These are phyloP conservation scores for Anableps anableps DNA, from an alignment of 2,797 vertebrate genomes.

Conservation along the genomic window DNA sequence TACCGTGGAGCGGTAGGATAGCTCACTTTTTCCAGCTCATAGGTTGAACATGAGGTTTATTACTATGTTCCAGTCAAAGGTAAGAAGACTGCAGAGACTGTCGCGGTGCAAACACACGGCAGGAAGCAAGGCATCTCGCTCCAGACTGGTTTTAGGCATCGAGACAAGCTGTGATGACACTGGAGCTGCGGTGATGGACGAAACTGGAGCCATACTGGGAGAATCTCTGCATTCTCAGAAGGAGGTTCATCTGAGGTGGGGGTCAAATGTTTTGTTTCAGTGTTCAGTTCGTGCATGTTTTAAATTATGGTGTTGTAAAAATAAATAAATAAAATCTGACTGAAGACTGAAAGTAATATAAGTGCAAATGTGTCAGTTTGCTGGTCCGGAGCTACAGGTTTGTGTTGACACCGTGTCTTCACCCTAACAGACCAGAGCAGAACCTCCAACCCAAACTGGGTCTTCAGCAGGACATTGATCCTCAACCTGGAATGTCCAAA, in stretches of 20 bases:
- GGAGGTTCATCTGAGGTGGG: slow-evolving; percentile 89
- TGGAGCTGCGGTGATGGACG: slow-evolving; percentile 92
- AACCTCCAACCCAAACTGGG: too few relatives aligned
- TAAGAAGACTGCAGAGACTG: slow-evolving; percentile 5
- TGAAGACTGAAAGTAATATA: neutral
- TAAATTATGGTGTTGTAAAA: neutral
- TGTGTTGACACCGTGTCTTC: neutral
- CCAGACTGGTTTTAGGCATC: slow-evolving; percentile 88
- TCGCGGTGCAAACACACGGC: neutral
- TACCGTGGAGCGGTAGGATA: neutral
- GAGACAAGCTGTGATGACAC: slow-evolving; percentile 98
- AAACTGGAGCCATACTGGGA: slow-evolving; percentile 86
- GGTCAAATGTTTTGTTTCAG: neutral
- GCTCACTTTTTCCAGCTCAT: neutral
- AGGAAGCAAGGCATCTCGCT: slow-evolving; percentile 9
- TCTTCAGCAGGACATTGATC: too few relatives aligned
- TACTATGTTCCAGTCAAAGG: slow-evolving; percentile 45
- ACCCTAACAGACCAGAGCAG: too few relatives aligned
- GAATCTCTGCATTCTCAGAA: slow-evolving; percentile 91
- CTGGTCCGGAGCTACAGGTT: neutral
- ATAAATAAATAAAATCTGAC: neutral
- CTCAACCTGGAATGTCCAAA: too few relatives aligned
- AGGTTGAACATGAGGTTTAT: neutral
- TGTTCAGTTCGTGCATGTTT: neutral
- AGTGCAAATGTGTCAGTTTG: neutral